phyloP scores from a whole-genome alignment of 2,888 invertebrate species.

The Dugesia japonica region DNA sequence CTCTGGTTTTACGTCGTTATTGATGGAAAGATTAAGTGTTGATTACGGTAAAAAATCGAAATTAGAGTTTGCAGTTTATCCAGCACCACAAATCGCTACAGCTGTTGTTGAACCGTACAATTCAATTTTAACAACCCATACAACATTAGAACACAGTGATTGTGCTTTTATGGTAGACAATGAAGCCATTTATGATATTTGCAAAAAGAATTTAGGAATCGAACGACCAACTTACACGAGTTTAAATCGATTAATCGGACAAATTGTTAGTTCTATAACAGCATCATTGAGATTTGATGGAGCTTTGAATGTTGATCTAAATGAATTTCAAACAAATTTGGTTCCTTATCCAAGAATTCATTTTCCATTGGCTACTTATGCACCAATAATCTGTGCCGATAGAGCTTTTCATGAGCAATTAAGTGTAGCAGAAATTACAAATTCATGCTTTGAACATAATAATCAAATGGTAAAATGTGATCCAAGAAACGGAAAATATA shows the following conservation, averaged over 20 bases:
- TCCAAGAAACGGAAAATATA: conserved; percentile 41
- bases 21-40: conserved; percentile 40
- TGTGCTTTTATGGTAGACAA: conserved; percentile 55
- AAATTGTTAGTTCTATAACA: conserved; percentile 38
- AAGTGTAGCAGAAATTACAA: conserved; percentile 64
- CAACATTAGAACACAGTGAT: conserved; percentile 76
- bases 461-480: conserved; percentile 69
- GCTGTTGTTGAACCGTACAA: conserved; percentile 44
- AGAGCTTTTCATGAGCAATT: conserved; percentile 58
- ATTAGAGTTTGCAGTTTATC: conserved; percentile 43
- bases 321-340: conserved; percentile 36
- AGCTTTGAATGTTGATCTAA: conserved; percentile 47
- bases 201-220: conserved; percentile 59
- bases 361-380: conserved; percentile 65
- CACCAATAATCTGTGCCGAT: conserved; percentile 40
- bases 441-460: conserved; percentile 52
- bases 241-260: conserved; percentile 36
- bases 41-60: conserved; percentile 38
- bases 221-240: conserved; percentile 37
- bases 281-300: conserved; percentile 38
- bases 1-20: conserved; percentile 45
- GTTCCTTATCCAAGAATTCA: conserved; percentile 61
- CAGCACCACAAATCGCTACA: conserved; percentile 42
- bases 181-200: conserved; percentile 43
- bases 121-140: conserved; percentile 54